These are phyloP conservation scores for Poecilia velifera DNA, from an alignment of 2,797 vertebrate species.

Conservation along the genomic window DNA sequence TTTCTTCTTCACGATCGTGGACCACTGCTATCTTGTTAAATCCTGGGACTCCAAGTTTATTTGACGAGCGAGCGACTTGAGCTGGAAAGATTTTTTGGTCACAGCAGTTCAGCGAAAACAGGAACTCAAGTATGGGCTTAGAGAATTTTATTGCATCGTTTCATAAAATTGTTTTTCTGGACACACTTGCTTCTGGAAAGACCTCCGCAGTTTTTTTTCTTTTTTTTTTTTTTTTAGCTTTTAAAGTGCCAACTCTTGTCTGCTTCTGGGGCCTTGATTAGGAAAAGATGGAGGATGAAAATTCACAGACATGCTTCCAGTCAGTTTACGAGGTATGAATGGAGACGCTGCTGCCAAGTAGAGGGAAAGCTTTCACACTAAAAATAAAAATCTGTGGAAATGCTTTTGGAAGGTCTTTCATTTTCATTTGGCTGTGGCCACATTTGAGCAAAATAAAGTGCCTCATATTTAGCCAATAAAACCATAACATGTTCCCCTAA, in stretches of 20 bases:
- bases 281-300: slow-evolving; percentile 45
- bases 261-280: slow-evolving; percentile 41
- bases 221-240: slow-evolving; percentile 5
- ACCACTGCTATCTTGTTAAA: slow-evolving; percentile 64
- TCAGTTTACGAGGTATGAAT: slow-evolving; percentile 40
- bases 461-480: slow-evolving; percentile 23
- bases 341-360: slow-evolving; percentile 36
- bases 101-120: slow-evolving; percentile 34
- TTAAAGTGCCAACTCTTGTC: slow-evolving; percentile 25
- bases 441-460: slow-evolving; percentile 20
- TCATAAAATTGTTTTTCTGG: slow-evolving; percentile 57
- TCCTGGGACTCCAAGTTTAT: slow-evolving; percentile 53
- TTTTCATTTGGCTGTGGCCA: slow-evolving; percentile 20
- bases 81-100: slow-evolving; percentile 39
- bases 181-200: slow-evolving; percentile 31
- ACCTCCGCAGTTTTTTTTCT: slow-evolving; percentile 19
- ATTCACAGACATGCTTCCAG: slow-evolving; percentile 33
- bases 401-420: slow-evolving; percentile 2
- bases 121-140: slow-evolving; percentile 22
- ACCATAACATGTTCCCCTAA: neutral
- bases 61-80: slow-evolving; percentile 64
- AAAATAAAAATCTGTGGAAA: slow-evolving; percentile 37
- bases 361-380: slow-evolving; percentile 34
- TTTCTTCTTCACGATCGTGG: slow-evolving; percentile 53
- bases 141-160: slow-evolving; percentile 56